phyloP scores from a whole-genome alignment of 2,113 vertebrate species.

The Atractosteus spatula region DNA sequence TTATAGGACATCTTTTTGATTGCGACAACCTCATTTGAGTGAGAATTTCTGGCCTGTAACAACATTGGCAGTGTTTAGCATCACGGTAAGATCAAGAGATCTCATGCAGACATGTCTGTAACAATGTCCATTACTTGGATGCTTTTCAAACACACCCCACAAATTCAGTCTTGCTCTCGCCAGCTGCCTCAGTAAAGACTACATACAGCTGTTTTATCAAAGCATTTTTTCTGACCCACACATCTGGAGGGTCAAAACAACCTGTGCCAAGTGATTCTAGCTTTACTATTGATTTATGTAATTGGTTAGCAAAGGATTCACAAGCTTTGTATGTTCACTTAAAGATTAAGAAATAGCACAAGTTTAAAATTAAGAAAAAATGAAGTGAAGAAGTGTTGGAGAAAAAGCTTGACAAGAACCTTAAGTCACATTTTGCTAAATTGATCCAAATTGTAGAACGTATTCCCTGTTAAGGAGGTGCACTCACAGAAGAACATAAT shows the following conservation, averaged over 20 bases:
- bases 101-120: no score
- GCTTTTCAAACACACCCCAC: no score
- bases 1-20: constrained; percentile 99
- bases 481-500: no score
- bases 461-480: no score
- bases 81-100: no score
- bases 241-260: constrained; percentile 37
- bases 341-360: constrained; percentile 47
- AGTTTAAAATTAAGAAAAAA: neutral
- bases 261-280: constrained; percentile 7
- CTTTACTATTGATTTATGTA: constrained; percentile 34
- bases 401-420: no score
- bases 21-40: constrained; percentile 95
- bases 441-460: no score
- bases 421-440: no score
- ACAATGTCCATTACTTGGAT: no score
- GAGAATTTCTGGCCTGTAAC: constrained; percentile 86
- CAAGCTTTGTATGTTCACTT: constrained; percentile 53
- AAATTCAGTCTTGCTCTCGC: neutral
- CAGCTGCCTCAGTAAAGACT: constrained; percentile 16
- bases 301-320: constrained; percentile 32
- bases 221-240: constrained; percentile 26
- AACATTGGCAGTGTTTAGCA: neutral
- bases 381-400: neutral
- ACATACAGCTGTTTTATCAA: constrained; percentile 50